These are phyloP conservation scores for Microctenopoma lineatum DNA, from an alignment of 2,797 vertebrate species.

Conservation along the genomic window DNA sequence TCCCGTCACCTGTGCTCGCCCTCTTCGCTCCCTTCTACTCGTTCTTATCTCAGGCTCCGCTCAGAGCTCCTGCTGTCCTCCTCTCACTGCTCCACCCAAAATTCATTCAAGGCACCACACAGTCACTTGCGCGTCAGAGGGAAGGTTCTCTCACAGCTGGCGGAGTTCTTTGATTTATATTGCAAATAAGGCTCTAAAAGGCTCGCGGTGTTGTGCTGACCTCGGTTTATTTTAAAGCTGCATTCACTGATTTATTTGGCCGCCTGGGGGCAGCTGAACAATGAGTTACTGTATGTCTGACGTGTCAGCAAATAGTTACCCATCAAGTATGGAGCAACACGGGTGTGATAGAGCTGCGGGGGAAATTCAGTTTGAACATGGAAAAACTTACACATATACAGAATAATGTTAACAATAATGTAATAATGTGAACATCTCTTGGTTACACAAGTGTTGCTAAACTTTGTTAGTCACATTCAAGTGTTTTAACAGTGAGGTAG, in stretches of 20 bases:
- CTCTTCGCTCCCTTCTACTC: neutral
- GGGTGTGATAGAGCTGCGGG: no score
- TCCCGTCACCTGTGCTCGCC: constrained; percentile 40
- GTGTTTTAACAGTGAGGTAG: neutral
- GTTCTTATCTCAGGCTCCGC: constrained; percentile 2
- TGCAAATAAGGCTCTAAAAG: neutral
- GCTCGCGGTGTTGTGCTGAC: no score
- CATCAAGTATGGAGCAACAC: no score
- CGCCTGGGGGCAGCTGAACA: no score
- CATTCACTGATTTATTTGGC: neutral
- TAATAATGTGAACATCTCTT: no score
- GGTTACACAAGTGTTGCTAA: neutral
- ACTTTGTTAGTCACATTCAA: neutral
- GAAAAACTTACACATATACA: no score
- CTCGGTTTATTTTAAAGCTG: neutral
- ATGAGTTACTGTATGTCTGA: no score
- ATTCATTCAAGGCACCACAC: constrained; percentile 15
- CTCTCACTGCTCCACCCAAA: constrained; percentile 6
- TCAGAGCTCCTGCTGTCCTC: constrained; percentile 22
- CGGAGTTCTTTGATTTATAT: constrained; percentile 16
- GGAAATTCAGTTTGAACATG: no score
- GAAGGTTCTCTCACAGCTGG: neutral
- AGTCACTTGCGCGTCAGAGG: neutral
- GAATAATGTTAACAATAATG: no score
- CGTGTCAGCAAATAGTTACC: no score